A percentile compares a stretch with the other conserved stretches of the same genome.
Conservation (phyloP, 2,888 invertebrate species). For the Amaurobius ferox region DNA sequence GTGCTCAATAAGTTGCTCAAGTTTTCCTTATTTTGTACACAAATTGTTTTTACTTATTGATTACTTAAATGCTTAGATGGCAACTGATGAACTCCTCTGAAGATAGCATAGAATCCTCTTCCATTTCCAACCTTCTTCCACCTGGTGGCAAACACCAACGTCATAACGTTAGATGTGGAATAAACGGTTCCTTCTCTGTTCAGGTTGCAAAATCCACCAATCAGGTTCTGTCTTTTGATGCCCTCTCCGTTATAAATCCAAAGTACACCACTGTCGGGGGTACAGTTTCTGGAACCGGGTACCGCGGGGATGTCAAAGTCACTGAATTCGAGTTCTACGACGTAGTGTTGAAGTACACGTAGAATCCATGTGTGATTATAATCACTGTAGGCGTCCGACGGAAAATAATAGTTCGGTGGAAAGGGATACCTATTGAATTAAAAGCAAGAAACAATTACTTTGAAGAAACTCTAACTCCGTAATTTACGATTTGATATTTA, state of each 20-base stretch:
- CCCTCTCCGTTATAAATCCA: conserved; percentile 73
- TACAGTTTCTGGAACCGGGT: conserved; percentile 74
- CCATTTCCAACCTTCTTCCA: conserved; percentile 75
- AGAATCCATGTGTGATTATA: conserved; percentile 75
- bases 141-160: conserved; percentile 73
- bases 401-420: conserved; percentile 74
- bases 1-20: no score
- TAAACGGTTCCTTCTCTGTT: conserved; percentile 74
- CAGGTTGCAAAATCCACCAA: conserved; percentile 75
- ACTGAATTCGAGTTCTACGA: conserved; percentile 74
- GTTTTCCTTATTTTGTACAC: no score
- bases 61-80: conserved; percentile 10
- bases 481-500: no score
- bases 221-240: conserved; percentile 31
- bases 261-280: conserved; percentile 73
- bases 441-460: no score
- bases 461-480: no score
- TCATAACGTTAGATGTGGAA: conserved; percentile 70
- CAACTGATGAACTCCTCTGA: conserved; percentile 60
- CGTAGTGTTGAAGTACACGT: conserved; percentile 56
- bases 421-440: conserved; percentile 74
- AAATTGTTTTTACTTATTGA: no score
- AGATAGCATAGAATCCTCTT: conserved; percentile 75
- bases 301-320: conserved; percentile 75
- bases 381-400: conserved; percentile 57